phyloP scores from a whole-genome alignment of 2,113 vertebrate species.

The Rhinolophus sinicus region DNA sequence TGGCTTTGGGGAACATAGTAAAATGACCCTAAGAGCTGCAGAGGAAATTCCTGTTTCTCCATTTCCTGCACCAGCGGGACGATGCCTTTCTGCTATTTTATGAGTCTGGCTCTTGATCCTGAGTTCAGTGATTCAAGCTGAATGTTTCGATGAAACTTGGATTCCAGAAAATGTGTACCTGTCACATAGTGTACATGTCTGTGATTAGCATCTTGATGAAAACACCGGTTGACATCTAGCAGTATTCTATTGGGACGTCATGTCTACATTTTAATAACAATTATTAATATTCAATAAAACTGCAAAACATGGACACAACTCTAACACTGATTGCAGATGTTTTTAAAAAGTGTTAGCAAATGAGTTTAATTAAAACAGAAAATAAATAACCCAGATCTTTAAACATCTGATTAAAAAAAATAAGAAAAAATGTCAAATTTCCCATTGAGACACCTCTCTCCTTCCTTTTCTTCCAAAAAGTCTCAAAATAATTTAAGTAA shows the following conservation, averaged over 20 bases:
- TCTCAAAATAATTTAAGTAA: constrained; percentile 9
- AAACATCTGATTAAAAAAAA: background rate
- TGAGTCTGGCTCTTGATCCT: constrained; percentile 27
- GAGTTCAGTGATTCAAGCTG: background rate
- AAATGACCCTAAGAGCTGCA: background rate
- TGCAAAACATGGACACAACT: background rate
- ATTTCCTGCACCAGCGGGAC: background rate
- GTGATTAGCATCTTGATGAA: background rate
- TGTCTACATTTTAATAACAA: background rate
- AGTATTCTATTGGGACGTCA: background rate
- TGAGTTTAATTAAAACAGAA: constrained; percentile 44
- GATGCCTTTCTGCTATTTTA: background rate
- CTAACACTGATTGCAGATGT: background rate
- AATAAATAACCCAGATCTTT: background rate
- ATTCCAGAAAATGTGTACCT: background rate
- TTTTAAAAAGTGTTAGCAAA: background rate
- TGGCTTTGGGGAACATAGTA: background rate
- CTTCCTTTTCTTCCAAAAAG: background rate
- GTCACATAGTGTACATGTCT: too few relatives aligned
- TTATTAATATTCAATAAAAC: background rate
- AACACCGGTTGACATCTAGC: background rate
- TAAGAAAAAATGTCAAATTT: background rate
- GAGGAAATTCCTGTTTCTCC: background rate
- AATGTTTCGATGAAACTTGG: background rate
- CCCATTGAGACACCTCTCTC: background rate